phyloP scores from a whole-genome alignment of 2,888 invertebrate genomes.

The Rotaria macrura region DNA sequence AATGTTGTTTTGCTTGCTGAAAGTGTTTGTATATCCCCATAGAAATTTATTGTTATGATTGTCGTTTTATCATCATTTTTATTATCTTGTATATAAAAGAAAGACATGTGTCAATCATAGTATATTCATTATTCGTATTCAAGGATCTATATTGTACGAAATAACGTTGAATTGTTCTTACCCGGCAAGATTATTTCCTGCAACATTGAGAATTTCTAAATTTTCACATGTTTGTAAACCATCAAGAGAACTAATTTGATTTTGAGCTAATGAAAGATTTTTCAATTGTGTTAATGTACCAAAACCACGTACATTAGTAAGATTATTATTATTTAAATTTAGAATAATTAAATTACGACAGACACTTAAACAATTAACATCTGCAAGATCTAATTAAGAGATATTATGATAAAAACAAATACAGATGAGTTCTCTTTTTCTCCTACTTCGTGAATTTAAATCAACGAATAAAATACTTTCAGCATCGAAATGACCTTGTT shows the following conservation, averaged over 20 bases:
- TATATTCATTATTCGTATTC: background rate
- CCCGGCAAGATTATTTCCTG: slow-evolving; percentile 22
- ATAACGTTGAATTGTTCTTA: background rate
- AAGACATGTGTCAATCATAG: background rate
- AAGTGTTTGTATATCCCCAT: too few relatives aligned
- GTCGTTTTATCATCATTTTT: background rate
- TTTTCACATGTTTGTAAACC: slow-evolving; percentile 25
- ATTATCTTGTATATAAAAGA: background rate
- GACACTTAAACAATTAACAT: background rate
- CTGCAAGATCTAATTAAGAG: background rate
- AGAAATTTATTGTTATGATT: background rate
- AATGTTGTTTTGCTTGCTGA: too few relatives aligned
- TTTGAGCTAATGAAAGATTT: background rate
- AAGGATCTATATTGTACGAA: background rate
- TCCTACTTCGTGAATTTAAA: background rate
- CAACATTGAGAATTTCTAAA: slow-evolving; percentile 22
- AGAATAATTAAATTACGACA: background rate
- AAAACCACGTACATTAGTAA: background rate
- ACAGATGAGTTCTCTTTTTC: background rate
- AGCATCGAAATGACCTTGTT: background rate
- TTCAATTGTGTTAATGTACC: background rate
- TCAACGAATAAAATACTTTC: background rate
- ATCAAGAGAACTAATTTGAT: background rate
- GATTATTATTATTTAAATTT: background rate
- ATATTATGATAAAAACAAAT: background rate